Evolutionary conservation across 2,113 vertebrate genomes (phyloP).

Genomic region (Ptyas mucosa): DNA sequence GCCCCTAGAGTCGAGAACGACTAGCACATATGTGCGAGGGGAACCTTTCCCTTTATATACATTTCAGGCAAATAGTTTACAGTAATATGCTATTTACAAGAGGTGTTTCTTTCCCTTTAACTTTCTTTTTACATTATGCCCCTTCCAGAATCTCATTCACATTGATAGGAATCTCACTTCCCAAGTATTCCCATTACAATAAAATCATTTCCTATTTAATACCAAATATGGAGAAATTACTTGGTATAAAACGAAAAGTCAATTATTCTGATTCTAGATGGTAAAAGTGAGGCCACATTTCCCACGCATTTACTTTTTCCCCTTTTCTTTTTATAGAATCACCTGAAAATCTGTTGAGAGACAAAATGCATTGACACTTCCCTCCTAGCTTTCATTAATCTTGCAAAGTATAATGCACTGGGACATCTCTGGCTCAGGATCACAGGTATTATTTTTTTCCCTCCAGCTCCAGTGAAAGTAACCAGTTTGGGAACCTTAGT

Average conservation of each 20-base stretch:
- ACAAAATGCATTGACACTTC: neutral
- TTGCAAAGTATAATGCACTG: neutral
- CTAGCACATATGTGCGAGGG: no score
- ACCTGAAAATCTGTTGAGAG: neutral
- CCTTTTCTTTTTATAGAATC: neutral
- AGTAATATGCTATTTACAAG: neutral
- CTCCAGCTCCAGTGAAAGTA: conserved; percentile 41
- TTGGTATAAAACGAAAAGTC: conserved; percentile 10
- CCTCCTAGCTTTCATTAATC: neutral
- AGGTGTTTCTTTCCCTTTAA: neutral
- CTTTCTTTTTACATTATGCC: neutral
- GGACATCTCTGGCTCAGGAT: neutral
- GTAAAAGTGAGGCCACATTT: neutral
- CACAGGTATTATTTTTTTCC: neutral
- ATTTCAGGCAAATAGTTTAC: neutral
- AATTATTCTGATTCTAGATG: conserved; percentile 16
- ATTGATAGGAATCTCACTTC: neutral
- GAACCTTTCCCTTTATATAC: no score
- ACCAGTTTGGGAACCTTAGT: conserved; percentile 12
- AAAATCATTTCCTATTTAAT: neutral
- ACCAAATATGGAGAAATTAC: neutral
- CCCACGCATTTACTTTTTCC: neutral
- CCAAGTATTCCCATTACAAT: neutral
- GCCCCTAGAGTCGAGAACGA: no score
- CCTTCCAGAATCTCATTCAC: neutral